Conservation (phyloP, 2,113 vertebrate genomes). For the Toxotes chatareus region DNA sequence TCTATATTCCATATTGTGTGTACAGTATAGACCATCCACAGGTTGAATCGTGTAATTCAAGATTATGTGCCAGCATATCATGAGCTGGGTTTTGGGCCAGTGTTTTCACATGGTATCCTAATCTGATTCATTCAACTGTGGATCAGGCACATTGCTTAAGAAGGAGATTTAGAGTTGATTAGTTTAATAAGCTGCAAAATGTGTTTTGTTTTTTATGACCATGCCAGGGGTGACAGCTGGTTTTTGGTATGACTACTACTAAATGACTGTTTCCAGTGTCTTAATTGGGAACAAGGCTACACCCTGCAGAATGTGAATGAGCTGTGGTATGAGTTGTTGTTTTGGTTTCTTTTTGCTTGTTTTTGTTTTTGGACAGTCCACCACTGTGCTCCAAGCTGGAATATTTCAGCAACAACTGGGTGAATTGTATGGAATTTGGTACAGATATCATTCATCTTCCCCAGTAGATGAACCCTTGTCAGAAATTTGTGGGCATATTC, state of each 20-base stretch:
- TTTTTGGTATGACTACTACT: conserved; percentile 43
- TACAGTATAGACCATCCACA: not conserved
- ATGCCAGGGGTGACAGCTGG: conserved; percentile 26
- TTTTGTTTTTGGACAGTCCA: not conserved
- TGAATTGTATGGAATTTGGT: not conserved
- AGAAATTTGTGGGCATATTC: not conserved
- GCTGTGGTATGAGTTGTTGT: not conserved
- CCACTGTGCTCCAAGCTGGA: not conserved
- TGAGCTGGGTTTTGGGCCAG: not conserved
- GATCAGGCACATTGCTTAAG: conserved; percentile 31
- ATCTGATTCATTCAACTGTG: conserved; percentile 45
- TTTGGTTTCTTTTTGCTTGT: not conserved
- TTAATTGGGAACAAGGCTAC: conserved; percentile 25
- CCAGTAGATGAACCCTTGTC: too few relatives aligned
- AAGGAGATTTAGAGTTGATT: conserved; percentile 57
- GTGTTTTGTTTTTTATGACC: conserved; percentile 32
- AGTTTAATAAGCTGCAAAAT: conserved; percentile 59
- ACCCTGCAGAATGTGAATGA: conserved; percentile 2
- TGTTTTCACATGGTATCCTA: conserved; percentile 25
- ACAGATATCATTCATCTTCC: not conserved
- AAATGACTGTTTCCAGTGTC: conserved; percentile 42
- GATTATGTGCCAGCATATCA: not conserved
- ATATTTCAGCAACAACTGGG: not conserved
- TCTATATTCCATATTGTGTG: not conserved
- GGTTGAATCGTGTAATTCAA: not conserved